phyloP scores from a whole-genome alignment of 30 jellyfish, hydroid and myxozoan genomes.

The Catostylus mosaicus region DNA sequence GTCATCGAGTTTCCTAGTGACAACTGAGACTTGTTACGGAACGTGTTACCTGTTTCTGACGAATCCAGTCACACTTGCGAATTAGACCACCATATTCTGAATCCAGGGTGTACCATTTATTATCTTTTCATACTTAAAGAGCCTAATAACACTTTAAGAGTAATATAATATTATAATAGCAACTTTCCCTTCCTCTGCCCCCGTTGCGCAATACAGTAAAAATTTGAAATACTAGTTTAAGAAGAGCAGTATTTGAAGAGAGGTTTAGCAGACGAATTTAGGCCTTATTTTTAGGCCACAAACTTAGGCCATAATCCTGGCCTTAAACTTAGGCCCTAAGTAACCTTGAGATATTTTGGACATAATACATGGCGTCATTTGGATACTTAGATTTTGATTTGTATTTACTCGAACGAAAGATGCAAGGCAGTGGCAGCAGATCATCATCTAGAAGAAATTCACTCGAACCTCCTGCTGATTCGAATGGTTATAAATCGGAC shows the following conservation, averaged over 20 bases:
- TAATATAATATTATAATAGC: too few species aligned
- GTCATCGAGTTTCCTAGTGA: background rate
- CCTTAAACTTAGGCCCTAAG: background rate
- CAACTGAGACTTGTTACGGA: constrained; percentile 3
- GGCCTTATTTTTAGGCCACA: too few species aligned
- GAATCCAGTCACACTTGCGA: background rate
- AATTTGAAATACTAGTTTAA: too few species aligned
- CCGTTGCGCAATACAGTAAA: too few species aligned
- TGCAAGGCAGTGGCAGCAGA: constrained; percentile 15
- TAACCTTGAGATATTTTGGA: background rate
- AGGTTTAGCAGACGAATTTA: too few species aligned
- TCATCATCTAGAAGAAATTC: background rate
- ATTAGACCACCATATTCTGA: background rate
- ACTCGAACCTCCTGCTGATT: background rate
- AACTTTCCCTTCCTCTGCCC: too few species aligned
- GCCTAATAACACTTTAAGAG: too few species aligned
- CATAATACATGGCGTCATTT: constrained; percentile 5
- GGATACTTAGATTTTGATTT: constrained; percentile 9
- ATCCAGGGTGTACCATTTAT: background rate
- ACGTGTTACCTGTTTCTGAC: constrained; percentile 10
- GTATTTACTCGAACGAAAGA: constrained; percentile 6
- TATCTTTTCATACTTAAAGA: too few species aligned
- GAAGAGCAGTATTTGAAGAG: too few species aligned
- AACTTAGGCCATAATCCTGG: too few species aligned
- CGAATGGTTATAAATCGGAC: background rate